Conservation (phyloP, 2,888 invertebrate genomes). For the Drosophila fungiperda region DNA sequence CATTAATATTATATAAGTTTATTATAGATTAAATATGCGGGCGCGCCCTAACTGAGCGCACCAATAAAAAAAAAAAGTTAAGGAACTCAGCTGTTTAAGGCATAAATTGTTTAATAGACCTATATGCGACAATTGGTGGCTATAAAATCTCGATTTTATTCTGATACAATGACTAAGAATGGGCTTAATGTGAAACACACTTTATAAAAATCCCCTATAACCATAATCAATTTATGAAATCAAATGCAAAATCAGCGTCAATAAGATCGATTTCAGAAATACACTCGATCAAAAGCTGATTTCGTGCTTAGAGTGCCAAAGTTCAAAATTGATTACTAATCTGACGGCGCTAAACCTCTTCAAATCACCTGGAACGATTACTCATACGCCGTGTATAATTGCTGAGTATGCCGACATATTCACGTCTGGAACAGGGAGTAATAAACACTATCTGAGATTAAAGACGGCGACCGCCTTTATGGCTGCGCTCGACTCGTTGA, state of each 20-base stretch:
- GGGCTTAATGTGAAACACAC: neutral
- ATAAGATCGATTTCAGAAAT: neutral
- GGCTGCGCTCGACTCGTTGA: neutral
- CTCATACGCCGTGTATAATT: slow-evolving; percentile 45
- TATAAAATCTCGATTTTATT: slow-evolving; percentile 32
- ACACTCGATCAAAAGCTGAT: neutral
- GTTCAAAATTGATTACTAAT: neutral
- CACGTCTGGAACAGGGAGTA: slow-evolving; percentile 3
- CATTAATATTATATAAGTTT: slow-evolving; percentile 72
- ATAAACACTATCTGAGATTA: slow-evolving; percentile 37
- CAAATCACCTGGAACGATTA: slow-evolving; percentile 37
- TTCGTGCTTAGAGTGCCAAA: neutral
- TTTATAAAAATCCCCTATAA: neutral
- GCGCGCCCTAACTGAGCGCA: slow-evolving; percentile 28
- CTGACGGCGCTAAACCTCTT: slow-evolving; percentile 3
- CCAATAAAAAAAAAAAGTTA: slow-evolving; percentile 65
- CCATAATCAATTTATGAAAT: neutral
- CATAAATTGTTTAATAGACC: slow-evolving; percentile 73
- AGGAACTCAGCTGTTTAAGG: slow-evolving; percentile 66
- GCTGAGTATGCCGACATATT: slow-evolving; percentile 33
- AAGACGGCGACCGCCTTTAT: slow-evolving; percentile 45
- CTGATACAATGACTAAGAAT: neutral
- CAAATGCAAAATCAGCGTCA: neutral
- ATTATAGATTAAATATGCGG: slow-evolving; percentile 59
- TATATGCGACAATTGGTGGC: slow-evolving; percentile 38